phyloP scores from a whole-genome alignment of 2,888 invertebrate species.

The Cephus pygmeus region DNA sequence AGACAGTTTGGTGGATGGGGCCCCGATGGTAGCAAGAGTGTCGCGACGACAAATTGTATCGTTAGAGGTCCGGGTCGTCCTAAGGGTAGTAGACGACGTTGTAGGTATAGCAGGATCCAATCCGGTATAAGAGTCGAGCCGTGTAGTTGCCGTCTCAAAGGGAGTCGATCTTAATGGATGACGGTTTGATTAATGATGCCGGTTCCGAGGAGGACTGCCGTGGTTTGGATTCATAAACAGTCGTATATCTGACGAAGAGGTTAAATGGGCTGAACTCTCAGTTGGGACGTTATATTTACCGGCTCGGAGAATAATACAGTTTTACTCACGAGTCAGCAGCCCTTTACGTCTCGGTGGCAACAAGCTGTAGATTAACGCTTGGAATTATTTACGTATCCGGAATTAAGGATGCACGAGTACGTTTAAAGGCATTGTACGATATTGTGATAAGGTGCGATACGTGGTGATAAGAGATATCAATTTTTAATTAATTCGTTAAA shows the following conservation, averaged over 20 bases:
- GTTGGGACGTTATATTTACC: slow-evolving; percentile 16
- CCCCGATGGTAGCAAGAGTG: slow-evolving; percentile 3
- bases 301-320: slow-evolving; percentile 17
- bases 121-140: background rate
- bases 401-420: background rate
- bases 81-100: slow-evolving; percentile 4
- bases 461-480: background rate
- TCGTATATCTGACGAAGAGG: slow-evolving; percentile 22
- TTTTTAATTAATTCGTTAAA: background rate
- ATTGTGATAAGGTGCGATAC: background rate
- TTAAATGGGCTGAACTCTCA: slow-evolving; percentile 16
- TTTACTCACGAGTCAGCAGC: slow-evolving; percentile 17
- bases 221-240: slow-evolving; percentile 23
- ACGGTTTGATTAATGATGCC: slow-evolving; percentile 21
- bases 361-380: slow-evolving; percentile 1
- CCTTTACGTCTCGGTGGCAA: slow-evolving; percentile 13
- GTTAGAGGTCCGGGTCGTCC: slow-evolving; percentile 16
- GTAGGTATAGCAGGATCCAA: background rate
- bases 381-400: background rate
- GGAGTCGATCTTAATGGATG: slow-evolving; percentile 23
- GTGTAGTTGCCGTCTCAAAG: slow-evolving; percentile 17
- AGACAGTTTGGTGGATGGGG: background rate
- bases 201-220: slow-evolving; percentile 18
- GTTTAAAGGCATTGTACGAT: background rate
- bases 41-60: slow-evolving; percentile 22